These are phyloP conservation scores for Ailurus styani DNA, from an alignment of 2,113 vertebrate genomes.

Conservation along the genomic window DNA sequence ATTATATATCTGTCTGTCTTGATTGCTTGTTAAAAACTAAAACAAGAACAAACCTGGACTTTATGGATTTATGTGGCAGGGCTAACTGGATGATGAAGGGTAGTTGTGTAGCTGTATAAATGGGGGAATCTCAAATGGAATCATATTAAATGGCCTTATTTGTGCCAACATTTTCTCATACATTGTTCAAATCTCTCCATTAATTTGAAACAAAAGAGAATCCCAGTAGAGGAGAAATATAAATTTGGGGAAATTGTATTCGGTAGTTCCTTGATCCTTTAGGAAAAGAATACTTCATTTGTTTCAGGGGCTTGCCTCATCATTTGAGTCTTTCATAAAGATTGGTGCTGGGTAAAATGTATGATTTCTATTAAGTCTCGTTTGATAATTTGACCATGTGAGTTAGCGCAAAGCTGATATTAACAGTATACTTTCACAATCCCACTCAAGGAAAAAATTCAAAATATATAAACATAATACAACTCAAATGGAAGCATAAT, in stretches of 20 bases:
- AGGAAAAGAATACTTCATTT: background rate
- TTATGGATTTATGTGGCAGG: background rate
- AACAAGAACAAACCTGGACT: background rate
- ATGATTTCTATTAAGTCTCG: background rate
- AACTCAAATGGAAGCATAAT: background rate
- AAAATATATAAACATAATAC: background rate
- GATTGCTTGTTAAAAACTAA: background rate
- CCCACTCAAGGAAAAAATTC: background rate
- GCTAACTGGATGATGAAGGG: background rate
- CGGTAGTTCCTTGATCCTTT: background rate
- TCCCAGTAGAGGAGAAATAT: background rate
- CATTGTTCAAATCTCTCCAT: background rate
- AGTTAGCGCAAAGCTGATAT: background rate
- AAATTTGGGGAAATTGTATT: background rate
- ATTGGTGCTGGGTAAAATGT: background rate
- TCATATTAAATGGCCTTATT: background rate
- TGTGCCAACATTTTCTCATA: background rate
- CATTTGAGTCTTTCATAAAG: background rate
- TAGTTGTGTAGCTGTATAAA: background rate
- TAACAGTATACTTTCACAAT: background rate
- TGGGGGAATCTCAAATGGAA: background rate
- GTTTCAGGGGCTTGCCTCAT: background rate
- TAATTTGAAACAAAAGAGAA: background rate
- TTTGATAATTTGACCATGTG: background rate
- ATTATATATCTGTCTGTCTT: background rate